phyloP scores from a whole-genome alignment of 2,113 vertebrate genomes.

The Ameiurus melas region DNA sequence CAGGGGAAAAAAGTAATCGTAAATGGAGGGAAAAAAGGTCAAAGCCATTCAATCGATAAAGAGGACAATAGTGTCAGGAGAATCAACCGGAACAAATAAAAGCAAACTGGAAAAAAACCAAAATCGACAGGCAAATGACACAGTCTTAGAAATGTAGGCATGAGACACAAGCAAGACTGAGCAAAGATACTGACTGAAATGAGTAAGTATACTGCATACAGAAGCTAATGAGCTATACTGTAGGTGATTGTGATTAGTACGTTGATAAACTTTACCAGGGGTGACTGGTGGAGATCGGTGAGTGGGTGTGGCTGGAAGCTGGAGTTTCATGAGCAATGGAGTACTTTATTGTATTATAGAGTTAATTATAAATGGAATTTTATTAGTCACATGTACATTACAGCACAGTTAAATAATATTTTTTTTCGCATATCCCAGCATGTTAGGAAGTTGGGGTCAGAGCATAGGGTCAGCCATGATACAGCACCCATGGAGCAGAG shows the following conservation, averaged over 20 bases:
- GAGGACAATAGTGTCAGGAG: not conserved
- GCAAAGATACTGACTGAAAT: not conserved
- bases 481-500: no score
- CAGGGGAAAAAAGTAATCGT: not conserved
- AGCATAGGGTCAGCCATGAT: no score
- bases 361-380: no score
- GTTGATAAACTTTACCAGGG: no score
- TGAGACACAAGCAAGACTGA: not conserved
- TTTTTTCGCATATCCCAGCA: no score
- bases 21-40: constrained; percentile 1
- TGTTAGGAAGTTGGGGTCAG: no score
- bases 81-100: not conserved
- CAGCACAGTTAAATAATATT: no score
- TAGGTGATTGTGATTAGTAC: no score
- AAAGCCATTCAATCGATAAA: not conserved
- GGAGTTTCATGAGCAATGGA: no score
- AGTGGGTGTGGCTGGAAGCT: not conserved
- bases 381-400: no score
- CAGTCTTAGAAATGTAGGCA: not conserved
- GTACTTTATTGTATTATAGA: no score
- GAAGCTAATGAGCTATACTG: not conserved
- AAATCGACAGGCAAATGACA: not conserved
- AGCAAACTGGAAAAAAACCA: not conserved
- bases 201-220: not conserved
- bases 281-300: not conserved